Evolutionary conservation across 2,888 invertebrate species (phyloP), one percentile per base, ranked within the genome.

Genomic region (Margaritifera margaritifera): DNA sequence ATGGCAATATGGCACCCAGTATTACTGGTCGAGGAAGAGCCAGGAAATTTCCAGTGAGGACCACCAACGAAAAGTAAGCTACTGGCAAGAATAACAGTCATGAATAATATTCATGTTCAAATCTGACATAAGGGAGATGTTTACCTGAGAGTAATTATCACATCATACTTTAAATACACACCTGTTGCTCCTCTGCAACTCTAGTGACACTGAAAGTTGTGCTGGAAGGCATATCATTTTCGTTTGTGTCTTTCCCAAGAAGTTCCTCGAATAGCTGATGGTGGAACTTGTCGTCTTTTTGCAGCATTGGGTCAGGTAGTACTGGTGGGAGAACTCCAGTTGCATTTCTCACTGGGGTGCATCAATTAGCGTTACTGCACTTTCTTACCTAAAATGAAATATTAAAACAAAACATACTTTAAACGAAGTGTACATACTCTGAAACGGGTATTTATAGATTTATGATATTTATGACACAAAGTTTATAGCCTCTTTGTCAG

Each of bases 171-270:
- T 31, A 27, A 59, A 25, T 51, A 62, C 62, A 62, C 42, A 71
- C 74, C 71, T 74, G 74, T 42, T 66, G 65, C 55, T 71, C 71
- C 42, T 71, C 69, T 42, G 74, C 74, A 42, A 71, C 66, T 64
- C 64, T 66, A 22, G 61, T 67, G 55, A 54, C 66, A 27, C 64
- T 66, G 22, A n/a, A 27, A 15, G 42, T 58, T 11, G 54, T 50
- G 20, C 65, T 42, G 31, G 70, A 75, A 31, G 70, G 72, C 54
- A 66, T 64, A 53, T 62, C 72, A 19, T n/a, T 27, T 51, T 72
- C 72, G 31, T 66, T 70, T 15, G 72, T 75, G 8, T 67, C 66
- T 20, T 55, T 56, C 22, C 70, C 72, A 22, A 62, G 54, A 15
- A 66, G 64, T 50, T 69, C 63, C 31, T 19, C 19, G 25, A 72